Conservation (phyloP, 2,113 vertebrate species). For the Phyllopteryx taeniolatus region DNA sequence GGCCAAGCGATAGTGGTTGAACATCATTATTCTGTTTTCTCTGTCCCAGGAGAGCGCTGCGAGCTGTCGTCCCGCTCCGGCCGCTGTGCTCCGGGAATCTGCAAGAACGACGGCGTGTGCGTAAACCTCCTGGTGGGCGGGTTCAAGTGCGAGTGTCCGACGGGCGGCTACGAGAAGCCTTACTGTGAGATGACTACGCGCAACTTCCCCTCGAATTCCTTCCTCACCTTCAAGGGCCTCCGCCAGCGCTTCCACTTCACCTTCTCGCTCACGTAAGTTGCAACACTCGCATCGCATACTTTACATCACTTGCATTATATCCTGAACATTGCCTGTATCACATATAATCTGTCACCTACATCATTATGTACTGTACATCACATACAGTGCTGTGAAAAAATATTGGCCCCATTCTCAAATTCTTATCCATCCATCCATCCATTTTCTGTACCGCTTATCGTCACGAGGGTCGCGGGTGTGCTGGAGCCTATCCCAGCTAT, state of each 20-base stretch:
- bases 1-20: neutral
- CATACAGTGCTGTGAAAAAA: too few relatives aligned
- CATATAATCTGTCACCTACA: neutral
- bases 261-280: slow-evolving; percentile 85
- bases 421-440: too few relatives aligned
- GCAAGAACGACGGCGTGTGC: slow-evolving; percentile 87
- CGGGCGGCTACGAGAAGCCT: slow-evolving; percentile 86
- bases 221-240: slow-evolving; percentile 91
- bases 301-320: neutral
- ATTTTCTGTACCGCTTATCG: too few relatives aligned
- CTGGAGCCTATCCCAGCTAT: too few relatives aligned
- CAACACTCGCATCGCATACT: neutral
- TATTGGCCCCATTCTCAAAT: too few relatives aligned
- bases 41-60: slow-evolving; percentile 81
- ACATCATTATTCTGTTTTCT: slow-evolving; percentile 26
- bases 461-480: too few relatives aligned
- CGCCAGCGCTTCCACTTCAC: slow-evolving; percentile 96
- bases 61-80: slow-evolving; percentile 84
- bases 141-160: slow-evolving; percentile 87
- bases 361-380: neutral
- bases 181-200: slow-evolving; percentile 90
- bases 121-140: slow-evolving; percentile 92
- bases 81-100: slow-evolving; percentile 83
- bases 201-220: slow-evolving; percentile 85
- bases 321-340: neutral